Conservation (phyloP, 2,888 invertebrate species). For the Nomada fabriciana region DNA sequence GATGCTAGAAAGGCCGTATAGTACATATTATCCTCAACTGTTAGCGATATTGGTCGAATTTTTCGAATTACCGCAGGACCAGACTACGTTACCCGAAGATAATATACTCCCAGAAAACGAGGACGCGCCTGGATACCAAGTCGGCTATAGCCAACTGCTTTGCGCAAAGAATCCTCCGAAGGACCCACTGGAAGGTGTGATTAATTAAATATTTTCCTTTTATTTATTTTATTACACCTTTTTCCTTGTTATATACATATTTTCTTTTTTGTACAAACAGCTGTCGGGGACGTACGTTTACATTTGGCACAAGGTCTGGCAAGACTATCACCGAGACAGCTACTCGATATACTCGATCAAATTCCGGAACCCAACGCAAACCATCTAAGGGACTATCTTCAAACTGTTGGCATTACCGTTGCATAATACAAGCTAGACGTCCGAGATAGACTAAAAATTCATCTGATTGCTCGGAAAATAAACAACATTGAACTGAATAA, state of each 20-base stretch:
- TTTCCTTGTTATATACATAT: not conserved
- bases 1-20: conserved; percentile 89
- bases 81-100: conserved; percentile 91
- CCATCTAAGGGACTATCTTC: conserved; percentile 80
- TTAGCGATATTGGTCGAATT: conserved; percentile 88
- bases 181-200: conserved; percentile 90
- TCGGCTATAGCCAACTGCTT: conserved; percentile 93
- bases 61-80: conserved; percentile 95
- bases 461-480: conserved; percentile 77
- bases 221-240: not conserved
- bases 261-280: conserved; percentile 79
- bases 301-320: conserved; percentile 91
- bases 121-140: conserved; percentile 94
- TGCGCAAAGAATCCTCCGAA: conserved; percentile 91
- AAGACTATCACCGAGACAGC: conserved; percentile 90
- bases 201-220: conserved; percentile 9
- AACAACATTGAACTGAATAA: conserved; percentile 77
- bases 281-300: conserved; percentile 89
- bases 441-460: conserved; percentile 76
- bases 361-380: conserved; percentile 84
- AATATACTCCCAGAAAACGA: conserved; percentile 94
- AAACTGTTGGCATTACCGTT: conserved; percentile 81
- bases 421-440: conserved; percentile 80
- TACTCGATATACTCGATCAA: conserved; percentile 88
- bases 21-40: conserved; percentile 78